Evolutionary conservation across 2,797 vertebrate genomes (phyloP).

Genomic region (Poecilia velifera): DNA sequence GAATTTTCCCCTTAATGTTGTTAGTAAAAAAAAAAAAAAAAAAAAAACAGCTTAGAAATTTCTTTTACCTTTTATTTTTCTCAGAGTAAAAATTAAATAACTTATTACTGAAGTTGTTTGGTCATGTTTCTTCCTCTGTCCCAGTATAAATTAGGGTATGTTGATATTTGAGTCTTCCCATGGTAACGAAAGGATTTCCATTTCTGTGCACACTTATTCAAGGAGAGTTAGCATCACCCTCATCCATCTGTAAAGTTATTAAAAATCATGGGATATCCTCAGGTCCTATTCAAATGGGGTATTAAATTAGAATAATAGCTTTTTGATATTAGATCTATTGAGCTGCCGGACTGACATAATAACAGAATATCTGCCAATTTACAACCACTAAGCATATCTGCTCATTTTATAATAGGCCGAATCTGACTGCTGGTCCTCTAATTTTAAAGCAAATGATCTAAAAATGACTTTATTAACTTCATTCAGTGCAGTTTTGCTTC

Average conservation of each 20-base stretch:
- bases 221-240: constrained; percentile 50
- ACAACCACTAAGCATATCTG: constrained; percentile 47
- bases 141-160: neutral
- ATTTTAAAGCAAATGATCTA: constrained; percentile 50
- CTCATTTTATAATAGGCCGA: constrained; percentile 42
- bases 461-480: constrained; percentile 41
- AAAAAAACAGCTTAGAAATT: neutral
- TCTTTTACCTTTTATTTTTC: neutral
- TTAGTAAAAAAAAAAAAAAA: neutral
- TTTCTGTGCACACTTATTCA: constrained; percentile 50
- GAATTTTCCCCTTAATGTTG: constrained; percentile 5
- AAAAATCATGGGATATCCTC: constrained; percentile 64
- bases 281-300: constrained; percentile 66
- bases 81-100: neutral
- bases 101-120: neutral
- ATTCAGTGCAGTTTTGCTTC: constrained; percentile 25
- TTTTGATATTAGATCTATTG: constrained; percentile 69
- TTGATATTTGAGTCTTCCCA: neutral
- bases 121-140: neutral
- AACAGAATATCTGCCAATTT: constrained; percentile 62
- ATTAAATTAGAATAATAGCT: constrained; percentile 75
- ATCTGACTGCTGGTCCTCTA: constrained; percentile 39
- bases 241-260: constrained; percentile 61
- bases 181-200: constrained; percentile 32
- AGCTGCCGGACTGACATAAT: constrained; percentile 52